Evolutionary conservation across 35 echinoderm and acorn worm species (phyloP).

Genomic region (Nesometra sesokonis): DNA sequence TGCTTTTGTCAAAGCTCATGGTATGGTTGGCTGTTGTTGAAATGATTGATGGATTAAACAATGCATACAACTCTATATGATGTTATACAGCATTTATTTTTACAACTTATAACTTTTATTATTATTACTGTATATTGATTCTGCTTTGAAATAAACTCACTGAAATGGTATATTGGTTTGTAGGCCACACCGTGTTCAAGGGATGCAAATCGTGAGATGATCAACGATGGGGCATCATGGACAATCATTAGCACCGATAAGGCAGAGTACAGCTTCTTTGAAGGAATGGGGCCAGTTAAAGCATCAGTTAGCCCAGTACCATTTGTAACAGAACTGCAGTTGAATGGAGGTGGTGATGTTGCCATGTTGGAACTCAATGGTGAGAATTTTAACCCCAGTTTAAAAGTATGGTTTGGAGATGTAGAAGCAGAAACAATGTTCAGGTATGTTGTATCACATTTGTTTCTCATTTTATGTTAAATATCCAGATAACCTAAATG

Average conservation of each 20-base stretch:
- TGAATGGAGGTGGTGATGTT: conserved; percentile 96
- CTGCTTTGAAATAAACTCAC: no score
- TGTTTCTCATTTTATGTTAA: neutral
- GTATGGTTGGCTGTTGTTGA: no score
- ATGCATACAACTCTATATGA: no score
- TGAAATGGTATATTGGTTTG: neutral
- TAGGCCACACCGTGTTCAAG: conserved; percentile 89
- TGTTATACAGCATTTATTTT: no score
- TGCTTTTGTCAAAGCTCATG: no score
- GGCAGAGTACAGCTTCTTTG: conserved; percentile 94
- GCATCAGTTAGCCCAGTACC: conserved; percentile 80
- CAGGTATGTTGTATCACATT: conserved; percentile 27
- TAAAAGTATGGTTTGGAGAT: conserved; percentile 95
- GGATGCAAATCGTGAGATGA: conserved; percentile 81
- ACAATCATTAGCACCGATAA: conserved; percentile 95
- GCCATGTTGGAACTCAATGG: conserved; percentile 91
- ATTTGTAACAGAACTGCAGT: conserved; percentile 61
- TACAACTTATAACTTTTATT: no score
- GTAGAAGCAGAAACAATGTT: conserved; percentile 98
- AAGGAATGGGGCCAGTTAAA: conserved; percentile 93
- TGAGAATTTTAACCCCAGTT: conserved; percentile 77
- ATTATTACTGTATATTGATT: neutral
- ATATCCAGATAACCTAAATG: no score
- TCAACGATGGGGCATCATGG: conserved; percentile 93
- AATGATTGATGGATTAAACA: no score